Evolutionary conservation across 2,888 invertebrate genomes (phyloP), one percentile per base, ranked within the genome.

Genomic region (Plutella xylostella): DNA sequence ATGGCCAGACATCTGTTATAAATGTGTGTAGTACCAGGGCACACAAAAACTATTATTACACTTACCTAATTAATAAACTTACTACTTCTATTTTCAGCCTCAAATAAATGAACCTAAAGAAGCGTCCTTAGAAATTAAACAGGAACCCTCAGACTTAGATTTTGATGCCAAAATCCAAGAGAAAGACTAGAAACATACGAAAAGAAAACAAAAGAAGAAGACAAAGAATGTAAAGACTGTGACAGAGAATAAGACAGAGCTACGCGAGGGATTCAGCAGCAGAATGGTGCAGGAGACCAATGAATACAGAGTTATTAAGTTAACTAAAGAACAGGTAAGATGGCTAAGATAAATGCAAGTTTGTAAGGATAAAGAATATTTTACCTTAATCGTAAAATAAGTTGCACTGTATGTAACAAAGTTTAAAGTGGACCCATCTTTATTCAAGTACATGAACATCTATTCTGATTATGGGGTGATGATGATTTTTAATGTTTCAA

Each of bases 271-370:
- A 0, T 83, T 83, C 48, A 64, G 68, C 3, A 74, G 77, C 1
- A 55, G 83, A 43, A 84, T 84, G 84, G 83, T 83, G 1, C 74
- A 73, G 37, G 84, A 84, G 46, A 84, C 83, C 0, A 63, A 70
- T 0, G 78, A 82, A 48, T 84, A 84, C 51, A 47, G 61, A 1
- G 84, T 85, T 1, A 77, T 85, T 18, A 82, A 80, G 43, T 51
- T 84, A 0, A 73, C 62, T 4, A 72, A 62, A 35, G 77, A 79
- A 42, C 68, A 85, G 69, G 79, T 80, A 30, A 49, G 45, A 45
- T n/a, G 33, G 7, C n/a, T n/a, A n/a, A n/a, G n/a, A n/a, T n/a
- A n/a, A n/a, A n/a, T n/a, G n/a, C n/a, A n/a, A n/a, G n/a, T n/a
- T n/a, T n/a, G n/a, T n/a, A n/a, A n/a, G n/a, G n/a, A n/a, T n/a